These are phyloP conservation scores for Perizoma flavofasciatum DNA, from an alignment of 2,888 invertebrate species.

Conservation along the genomic window DNA sequence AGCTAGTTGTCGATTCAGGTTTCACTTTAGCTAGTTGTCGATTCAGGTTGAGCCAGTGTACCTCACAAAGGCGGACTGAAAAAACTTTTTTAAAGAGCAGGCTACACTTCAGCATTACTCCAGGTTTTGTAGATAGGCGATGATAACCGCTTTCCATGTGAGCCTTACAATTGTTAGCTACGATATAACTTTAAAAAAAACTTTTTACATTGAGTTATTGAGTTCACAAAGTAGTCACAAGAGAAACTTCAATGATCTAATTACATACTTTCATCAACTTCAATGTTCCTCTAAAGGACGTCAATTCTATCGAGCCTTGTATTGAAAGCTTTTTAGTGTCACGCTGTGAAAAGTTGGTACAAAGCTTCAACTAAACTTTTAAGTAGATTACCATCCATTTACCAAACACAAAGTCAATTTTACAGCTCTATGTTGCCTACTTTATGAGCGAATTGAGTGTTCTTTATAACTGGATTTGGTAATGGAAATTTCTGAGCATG, in stretches of 20 bases:
- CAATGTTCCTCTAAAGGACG: constrained; percentile 8
- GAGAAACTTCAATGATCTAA: constrained; percentile 7
- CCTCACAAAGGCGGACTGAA: too few relatives aligned
- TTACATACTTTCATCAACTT: constrained; percentile 9
- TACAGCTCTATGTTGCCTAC: constrained; percentile 20
- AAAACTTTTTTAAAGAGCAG: too few relatives aligned
- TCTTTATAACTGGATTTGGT: constrained; percentile 21
- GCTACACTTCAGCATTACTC: too few relatives aligned
- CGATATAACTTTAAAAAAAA: too few relatives aligned
- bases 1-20: too few relatives aligned
- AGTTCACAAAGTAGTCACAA: too few relatives aligned
- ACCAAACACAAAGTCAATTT: constrained; percentile 40
- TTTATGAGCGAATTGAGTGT: constrained; percentile 24
- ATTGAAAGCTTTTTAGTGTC: constrained; percentile 44
- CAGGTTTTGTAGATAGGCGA: too few relatives aligned
- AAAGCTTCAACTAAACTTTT: constrained; percentile 40
- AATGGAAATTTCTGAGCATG: background rate
- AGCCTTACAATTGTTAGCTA: too few relatives aligned
- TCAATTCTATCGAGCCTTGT: constrained; percentile 37
- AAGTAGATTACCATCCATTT: constrained; percentile 44
- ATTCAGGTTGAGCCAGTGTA: too few relatives aligned
- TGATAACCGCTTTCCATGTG: too few relatives aligned
- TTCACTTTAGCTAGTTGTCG: too few relatives aligned
- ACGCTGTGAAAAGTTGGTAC: constrained; percentile 40
- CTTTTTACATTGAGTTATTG: too few relatives aligned